Evolutionary conservation across 2,888 invertebrate genomes (phyloP), one percentile per base, ranked within the genome.

Genomic region (Sinodicranocentrus sp.): DNA sequence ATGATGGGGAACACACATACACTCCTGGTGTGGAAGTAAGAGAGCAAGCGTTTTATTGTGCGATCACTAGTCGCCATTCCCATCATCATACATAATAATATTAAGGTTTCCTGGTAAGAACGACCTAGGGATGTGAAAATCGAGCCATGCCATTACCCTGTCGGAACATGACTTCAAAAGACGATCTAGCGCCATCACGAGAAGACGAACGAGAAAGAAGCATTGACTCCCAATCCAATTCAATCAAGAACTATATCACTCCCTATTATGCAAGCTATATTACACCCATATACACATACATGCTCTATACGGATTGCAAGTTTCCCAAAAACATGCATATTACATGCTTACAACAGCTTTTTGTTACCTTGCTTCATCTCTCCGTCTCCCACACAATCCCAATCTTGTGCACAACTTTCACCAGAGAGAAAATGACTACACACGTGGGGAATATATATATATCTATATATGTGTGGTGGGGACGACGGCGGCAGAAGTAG

Each of bases 241-340:
- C 80, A 80, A 80, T 80, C 72, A 72, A 71, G 57, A 67, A 63
- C 63, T 59, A 65, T 72, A 72, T 80, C 65, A 57, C 54, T 72
- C 65, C 54, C 65, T 33, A 67, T 63, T 71, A 71, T 61, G 48
- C 15, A 26, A 19, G 59, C 54, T 17, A 3, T 33, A n/a, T n/a
- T 33, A 10, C 33, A 33, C 33, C 33, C 33, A 33, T 10, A 3
- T 33, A 10, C 33, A 33, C 3, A 10, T 33, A 10, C 33, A 33
- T 33, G 33, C 33, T 10, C 33, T n/a, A 33, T 6, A 33, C 10
- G 33, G 33, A 33, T 33, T 33, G n/a, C n/a, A n/a, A n/a, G n/a
- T n/a, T n/a, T n/a, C n/a, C n/a, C n/a, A n/a, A n/a, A n/a, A n/a
- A n/a, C n/a, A n/a, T n/a, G n/a, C n/a, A n/a, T n/a, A n/a, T n/a